Conservation (phyloP, 2,797 vertebrate genomes). For the Diplodus puntazzo region DNA sequence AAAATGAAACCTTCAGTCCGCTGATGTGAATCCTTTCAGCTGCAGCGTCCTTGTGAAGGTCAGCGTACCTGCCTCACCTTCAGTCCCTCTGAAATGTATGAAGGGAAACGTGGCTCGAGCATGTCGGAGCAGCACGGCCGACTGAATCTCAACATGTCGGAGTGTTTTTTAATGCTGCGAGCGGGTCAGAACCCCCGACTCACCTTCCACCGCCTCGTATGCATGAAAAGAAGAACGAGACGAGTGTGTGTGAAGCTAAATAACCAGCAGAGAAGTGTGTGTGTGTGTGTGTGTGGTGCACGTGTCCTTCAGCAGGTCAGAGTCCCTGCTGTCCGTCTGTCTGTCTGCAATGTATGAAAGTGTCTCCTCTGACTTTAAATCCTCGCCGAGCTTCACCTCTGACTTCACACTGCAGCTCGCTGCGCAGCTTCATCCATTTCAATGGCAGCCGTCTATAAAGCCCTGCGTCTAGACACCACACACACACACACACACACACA, state of each 20-base stretch:
- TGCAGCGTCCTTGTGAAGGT: constrained; percentile 37
- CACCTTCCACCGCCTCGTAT: constrained; percentile 50
- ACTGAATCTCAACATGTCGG: constrained; percentile 1
- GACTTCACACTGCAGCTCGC: constrained; percentile 51
- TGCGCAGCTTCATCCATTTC: constrained; percentile 67
- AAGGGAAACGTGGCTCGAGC: constrained; percentile 6
- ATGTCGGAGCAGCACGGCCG: background rate
- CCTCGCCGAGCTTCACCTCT: constrained; percentile 56
- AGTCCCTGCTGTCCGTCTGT: constrained; percentile 33
- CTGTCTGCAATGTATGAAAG: constrained; percentile 53
- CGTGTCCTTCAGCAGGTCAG: constrained; percentile 59
- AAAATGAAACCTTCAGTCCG: constrained; percentile 24
- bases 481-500: constrained; percentile 4
- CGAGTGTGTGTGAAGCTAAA: constrained; percentile 35
- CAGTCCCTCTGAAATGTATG: constrained; percentile 36
- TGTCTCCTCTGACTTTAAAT: constrained; percentile 61
- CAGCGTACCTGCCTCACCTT: constrained; percentile 16
- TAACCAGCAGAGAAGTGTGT: constrained; percentile 19
- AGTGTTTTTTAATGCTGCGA: constrained; percentile 32
- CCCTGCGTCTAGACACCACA: constrained; percentile 42
- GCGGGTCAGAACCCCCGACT: constrained; percentile 37
- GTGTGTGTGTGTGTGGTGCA: constrained; percentile 26
- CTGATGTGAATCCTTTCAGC: constrained; percentile 22
- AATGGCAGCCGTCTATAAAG: constrained; percentile 55
- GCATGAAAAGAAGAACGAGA: constrained; percentile 53